Evolutionary conservation across 2,113 vertebrate species (phyloP).

Genomic region (Vidua macroura): DNA sequence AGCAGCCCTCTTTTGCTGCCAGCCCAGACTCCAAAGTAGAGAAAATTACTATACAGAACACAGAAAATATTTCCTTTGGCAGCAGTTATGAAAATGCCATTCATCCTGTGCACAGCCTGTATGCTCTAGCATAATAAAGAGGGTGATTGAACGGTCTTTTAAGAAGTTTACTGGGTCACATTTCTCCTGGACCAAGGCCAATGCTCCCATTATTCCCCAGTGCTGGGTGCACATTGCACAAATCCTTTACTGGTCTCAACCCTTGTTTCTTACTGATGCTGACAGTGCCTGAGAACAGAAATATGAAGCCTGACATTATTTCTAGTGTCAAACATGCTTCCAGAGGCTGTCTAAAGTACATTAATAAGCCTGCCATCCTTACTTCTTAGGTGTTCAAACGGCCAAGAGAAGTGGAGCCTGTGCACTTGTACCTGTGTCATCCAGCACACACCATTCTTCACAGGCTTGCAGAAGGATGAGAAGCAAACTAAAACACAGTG

Average conservation of each 20-base stretch:
- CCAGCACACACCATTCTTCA: background rate
- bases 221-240: background rate
- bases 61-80: constrained; percentile 45
- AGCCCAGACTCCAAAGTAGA: background rate
- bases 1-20: background rate
- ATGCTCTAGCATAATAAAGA: constrained; percentile 30
- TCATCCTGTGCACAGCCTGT: constrained; percentile 14
- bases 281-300: background rate
- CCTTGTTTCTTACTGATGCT: background rate
- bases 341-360: background rate
- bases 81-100: constrained; percentile 39
- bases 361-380: background rate
- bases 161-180: constrained; percentile 61
- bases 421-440: background rate
- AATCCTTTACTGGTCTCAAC: background rate
- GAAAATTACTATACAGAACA: background rate
- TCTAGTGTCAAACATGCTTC: background rate
- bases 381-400: background rate
- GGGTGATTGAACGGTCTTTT: constrained; percentile 10
- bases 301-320: background rate
- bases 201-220: background rate
- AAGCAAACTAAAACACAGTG: background rate
- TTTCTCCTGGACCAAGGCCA: constrained; percentile 49
- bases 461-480: background rate
- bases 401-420: background rate